A percentile compares a stretch with the other conserved stretches of the same genome.
These are phyloP conservation scores for Phymanthus crucifer DNA, from an alignment of 92 coral and sea anemone species.

Conservation along the genomic window DNA sequence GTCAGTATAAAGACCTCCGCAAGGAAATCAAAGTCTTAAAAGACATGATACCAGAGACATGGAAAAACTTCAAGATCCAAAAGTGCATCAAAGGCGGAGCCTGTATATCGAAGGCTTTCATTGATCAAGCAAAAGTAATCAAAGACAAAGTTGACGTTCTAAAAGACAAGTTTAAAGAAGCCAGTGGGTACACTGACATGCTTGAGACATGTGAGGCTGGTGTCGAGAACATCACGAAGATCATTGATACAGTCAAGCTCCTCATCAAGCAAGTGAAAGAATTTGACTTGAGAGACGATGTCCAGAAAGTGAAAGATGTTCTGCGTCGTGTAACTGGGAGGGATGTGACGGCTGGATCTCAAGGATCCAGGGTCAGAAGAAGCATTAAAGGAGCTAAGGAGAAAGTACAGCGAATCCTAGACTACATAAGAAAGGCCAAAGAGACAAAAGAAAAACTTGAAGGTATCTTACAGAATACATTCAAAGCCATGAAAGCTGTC, in stretches of 20 bases:
- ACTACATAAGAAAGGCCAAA: slow-evolving; percentile 46
- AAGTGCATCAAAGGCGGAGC: slow-evolving; percentile 68
- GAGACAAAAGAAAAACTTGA: slow-evolving; percentile 38
- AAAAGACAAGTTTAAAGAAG: slow-evolving; percentile 50
- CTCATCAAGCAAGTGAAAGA: slow-evolving; percentile 70
- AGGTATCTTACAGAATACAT: slow-evolving; percentile 36
- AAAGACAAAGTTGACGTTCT: slow-evolving; percentile 48
- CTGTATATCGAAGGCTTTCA: slow-evolving; percentile 67
- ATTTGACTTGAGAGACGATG: slow-evolving; percentile 85
- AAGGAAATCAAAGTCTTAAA: slow-evolving; percentile 44
- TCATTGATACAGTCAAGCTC: slow-evolving; percentile 68
- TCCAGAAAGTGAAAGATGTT: slow-evolving; percentile 73
- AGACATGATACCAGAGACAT: slow-evolving; percentile 57
- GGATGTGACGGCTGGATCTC: slow-evolving; percentile 35
- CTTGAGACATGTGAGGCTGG: slow-evolving; percentile 71
- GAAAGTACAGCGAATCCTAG: slow-evolving; percentile 29
- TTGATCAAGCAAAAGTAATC: slow-evolving; percentile 63
- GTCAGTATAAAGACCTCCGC: slow-evolving; percentile 54
- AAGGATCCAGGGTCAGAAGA: slow-evolving; percentile 36
- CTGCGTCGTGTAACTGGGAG: slow-evolving; percentile 77
- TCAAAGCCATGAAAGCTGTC: slow-evolving; percentile 56
- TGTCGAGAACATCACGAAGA: slow-evolving; percentile 63
- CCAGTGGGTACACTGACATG: slow-evolving; percentile 81
- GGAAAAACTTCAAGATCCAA: slow-evolving; percentile 66
- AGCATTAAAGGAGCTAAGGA: slow-evolving; percentile 34